Evolutionary conservation across 2,797 vertebrate species (phyloP).

Genomic region (Euthynnus affinis): DNA sequence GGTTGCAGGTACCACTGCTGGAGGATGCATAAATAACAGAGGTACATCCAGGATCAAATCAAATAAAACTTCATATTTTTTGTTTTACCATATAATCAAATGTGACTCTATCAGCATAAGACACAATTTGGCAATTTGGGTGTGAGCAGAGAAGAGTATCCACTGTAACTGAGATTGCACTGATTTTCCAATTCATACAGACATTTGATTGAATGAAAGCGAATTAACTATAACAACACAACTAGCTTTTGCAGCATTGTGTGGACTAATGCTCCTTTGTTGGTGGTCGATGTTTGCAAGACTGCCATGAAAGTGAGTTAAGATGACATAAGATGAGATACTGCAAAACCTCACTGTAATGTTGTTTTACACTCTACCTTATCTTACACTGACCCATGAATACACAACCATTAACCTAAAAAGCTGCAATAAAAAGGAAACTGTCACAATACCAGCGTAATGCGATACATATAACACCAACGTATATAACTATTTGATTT

Average conservation of each 20-base stretch:
- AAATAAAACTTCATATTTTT: background rate
- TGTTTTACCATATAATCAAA: background rate
- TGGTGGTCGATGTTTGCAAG: background rate
- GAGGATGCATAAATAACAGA: conserved; percentile 78
- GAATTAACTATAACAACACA: no score
- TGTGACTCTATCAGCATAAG: background rate
- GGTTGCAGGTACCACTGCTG: conserved; percentile 88
- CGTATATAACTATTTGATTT: no score
- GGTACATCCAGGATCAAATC: conserved; percentile 50
- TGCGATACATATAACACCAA: no score
- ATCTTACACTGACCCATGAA: background rate
- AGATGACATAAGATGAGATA: background rate
- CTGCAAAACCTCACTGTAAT: background rate
- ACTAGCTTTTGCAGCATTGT: no score
- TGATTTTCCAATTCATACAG: background rate
- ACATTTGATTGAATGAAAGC: background rate
- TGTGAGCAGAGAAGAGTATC: no score
- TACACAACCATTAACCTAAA: background rate
- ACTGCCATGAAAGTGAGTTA: background rate
- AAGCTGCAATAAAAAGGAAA: background rate
- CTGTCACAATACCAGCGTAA: no score
- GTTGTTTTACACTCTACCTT: background rate
- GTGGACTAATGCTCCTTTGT: background rate
- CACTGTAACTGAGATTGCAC: background rate
- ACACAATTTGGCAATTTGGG: background rate